Evolutionary conservation across 1,140 invertebrate genomes (phyloP), one percentile per base, ranked within the genome.

Genomic region (Pentalonia nigronervosa): DNA sequence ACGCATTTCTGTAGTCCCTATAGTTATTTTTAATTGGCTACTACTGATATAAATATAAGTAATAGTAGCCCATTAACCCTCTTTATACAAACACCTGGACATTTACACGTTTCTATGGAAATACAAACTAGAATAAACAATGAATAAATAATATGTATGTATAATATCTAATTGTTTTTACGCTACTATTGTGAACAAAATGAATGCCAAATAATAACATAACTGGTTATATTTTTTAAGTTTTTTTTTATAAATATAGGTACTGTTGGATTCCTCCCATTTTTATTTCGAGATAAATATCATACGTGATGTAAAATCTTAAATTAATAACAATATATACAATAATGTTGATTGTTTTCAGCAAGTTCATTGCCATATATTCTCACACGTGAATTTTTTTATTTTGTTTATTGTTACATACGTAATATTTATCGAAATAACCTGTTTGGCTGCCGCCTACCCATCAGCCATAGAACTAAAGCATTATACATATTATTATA

Each of bases 371-470:
- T 76, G 90, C 23, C 90, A n/a, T 34, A 50, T 48, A 83, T 48
- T 81, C 47, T 91, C 90, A 83, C 90, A 92, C 67, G n/a, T 83
- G 60, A 50, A 50, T 48, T 50, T 67, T n/a, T 81, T 83, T 81
- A 48, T 91, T 91, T 76, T 34, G 7, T 83, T 17, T 92, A 20
- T 90, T 90, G 36, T 90, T 90, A n/a, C 36, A 21, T 81, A 48
- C 81, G 60, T 91, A n/a, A 76, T 76, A 81, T 91, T 91, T 81
- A 91, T 67, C 45, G n/a, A 92, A 47, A 92, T 50, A 92, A 92
- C 90, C 90, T 81, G 90, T 83, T 92, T 92, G 47, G 20, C 45
- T 92, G 9, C 47, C 90, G n/a, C n/a, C 90, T 83, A 92, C 90
- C 90, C 90, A 83, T 50, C 67, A 50, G 8, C 67, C 4, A 76